A percentile compares a stretch with the other conserved stretches of the same genome.
Evolutionary conservation across 2,888 invertebrate species (phyloP).

Genomic region (Hofmannophila pseudospretella): DNA sequence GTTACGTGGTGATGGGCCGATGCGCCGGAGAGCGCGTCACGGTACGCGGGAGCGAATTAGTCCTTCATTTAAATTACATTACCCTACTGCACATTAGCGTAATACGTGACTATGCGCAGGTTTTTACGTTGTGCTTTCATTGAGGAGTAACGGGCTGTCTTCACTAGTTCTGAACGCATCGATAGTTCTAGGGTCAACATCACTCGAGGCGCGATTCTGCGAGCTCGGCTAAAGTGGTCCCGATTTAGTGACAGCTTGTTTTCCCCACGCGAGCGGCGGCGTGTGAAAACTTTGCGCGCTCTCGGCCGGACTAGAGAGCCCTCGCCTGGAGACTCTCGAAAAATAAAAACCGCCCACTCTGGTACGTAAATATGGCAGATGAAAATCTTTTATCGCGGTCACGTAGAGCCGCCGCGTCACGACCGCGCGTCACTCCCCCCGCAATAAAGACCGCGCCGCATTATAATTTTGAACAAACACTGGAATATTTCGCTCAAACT

Average conservation of each 20-base stretch:
- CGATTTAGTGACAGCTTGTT: conserved; percentile 23
- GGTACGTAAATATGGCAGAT: conserved; percentile 76
- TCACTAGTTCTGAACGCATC: conserved; percentile 41
- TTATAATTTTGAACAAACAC: conserved; percentile 71
- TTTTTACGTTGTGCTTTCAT: conserved; percentile 47
- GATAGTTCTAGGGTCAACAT: conserved; percentile 43
- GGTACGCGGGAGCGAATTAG: conserved; percentile 70
- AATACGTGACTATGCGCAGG: conserved; percentile 48
- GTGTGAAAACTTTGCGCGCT: conserved; percentile 67
- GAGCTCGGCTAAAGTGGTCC: conserved; percentile 26
- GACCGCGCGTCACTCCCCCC: conserved; percentile 71
- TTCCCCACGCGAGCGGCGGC: conserved; percentile 48
- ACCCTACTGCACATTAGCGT: conserved; percentile 52
- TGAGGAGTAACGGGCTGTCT: conserved; percentile 36
- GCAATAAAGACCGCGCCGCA: conserved; percentile 70
- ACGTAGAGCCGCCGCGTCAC: conserved; percentile 73
- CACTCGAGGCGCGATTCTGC: conserved; percentile 29
- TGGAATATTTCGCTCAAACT: conserved; percentile 60
- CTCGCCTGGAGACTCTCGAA: conserved; percentile 63
- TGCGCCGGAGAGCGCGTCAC: conserved; percentile 69
- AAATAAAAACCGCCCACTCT: conserved; percentile 76
- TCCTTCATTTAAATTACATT: conserved; percentile 75
- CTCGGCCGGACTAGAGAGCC: conserved; percentile 42
- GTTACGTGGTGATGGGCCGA: conserved; percentile 74
- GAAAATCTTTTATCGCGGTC: conserved; percentile 78